Base-by-base conservation (phyloP, 1,140 invertebrate species). In the Luehdorfia chinensis region DNA sequence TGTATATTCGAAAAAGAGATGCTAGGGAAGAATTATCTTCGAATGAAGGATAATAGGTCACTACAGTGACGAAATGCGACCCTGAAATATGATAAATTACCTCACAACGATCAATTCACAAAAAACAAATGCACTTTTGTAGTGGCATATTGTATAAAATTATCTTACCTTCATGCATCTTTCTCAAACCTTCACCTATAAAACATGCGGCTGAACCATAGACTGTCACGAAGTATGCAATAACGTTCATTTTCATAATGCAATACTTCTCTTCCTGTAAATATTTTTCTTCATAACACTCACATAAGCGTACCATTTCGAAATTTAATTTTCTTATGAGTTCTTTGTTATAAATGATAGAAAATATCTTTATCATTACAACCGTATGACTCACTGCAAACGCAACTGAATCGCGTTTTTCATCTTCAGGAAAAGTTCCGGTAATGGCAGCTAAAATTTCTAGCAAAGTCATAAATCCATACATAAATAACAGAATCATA, bases 291-390 rank as follows among this genome's bases (percentile, higher is more conserved):
- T 85, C 81, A 25, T 79, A 51, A 21, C 32, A 33, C 27, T 75
- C 60, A 25, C 72, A 77, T 39, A 73, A 59, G 14, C 39, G 52
- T 6, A 76, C 61, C 45, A 80, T 66, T 45, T 75, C 68, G 15
- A 44, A 47, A 48, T 75, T 71, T 28, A 81, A 47, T 11, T 50
- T 55, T 48, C 63, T 74, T 31, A 85, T 57, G 5, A 64, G 32
- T 6, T 60, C 44, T 37, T 80, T 83, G 23, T 79, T 75, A 2
- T 32, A 34, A 27, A 75, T 65, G 25, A 83, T 59, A 6, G 64
- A 77, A 4, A 70, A 68, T 50, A 83, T 71, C 55, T 85, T 83
- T 13, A 76, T 62, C 60, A 83, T 67, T 15, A 83, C 70, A 15
- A 83, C 66, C 1, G 69, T 68, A 28, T 85, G 81, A 52, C 75